Base-by-base conservation (phyloP, 1,140 invertebrate species). In the Drosophila navojoa region DNA sequence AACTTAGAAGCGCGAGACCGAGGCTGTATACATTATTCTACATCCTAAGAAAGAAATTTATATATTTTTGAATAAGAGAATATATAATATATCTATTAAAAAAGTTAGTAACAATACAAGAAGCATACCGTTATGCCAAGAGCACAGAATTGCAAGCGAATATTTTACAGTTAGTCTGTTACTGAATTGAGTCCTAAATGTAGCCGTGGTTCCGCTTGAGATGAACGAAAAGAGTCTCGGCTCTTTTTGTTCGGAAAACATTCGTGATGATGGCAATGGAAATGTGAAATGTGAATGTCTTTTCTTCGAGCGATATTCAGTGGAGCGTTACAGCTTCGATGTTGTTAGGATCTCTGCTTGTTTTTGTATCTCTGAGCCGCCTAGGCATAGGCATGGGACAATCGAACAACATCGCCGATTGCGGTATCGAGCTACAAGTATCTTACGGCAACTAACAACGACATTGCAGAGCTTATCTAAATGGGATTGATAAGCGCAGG, bases 401-500 rank as follows among this genome's bases (percentile, higher is more conserved):
- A 57, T 57, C 54, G 19, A 5, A 42, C 54, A 11, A 25, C 16
- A 38, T 58, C 16, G 35, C 15, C 22, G n/a, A 25, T 29, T 32
- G 2, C 47, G 22, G n/a, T 62, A 57, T 42, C 35, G 32, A 57
- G 10, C 13, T 32, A 47, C 42, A 45, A 47, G 57, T 47, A 32
- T 58, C 19, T 58, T 5, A 0, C 15, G 25, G 50, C 16, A 22
- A 27, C 11, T 27, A 54, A 22, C 19, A 45, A 50, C 62, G 19
- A 25, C 22, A 40, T 27, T 32, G 16, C 35, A 16, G 15, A 19
- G 44, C 63, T 72, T 15, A 71, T 67, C 70, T 45, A 54, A 72
- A 72, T 72, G 63, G 40, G 29, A 68, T 60, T 72, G 70, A 72
- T 72, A 72, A 72, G 70, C 49, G n/a, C 19, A 27, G 70, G 62